A percentile compares a stretch with the other conserved stretches of the same genome.
Evolutionary conservation across 2,797 vertebrate species (phyloP).

Genomic region (Mormyrops attenuatus): DNA sequence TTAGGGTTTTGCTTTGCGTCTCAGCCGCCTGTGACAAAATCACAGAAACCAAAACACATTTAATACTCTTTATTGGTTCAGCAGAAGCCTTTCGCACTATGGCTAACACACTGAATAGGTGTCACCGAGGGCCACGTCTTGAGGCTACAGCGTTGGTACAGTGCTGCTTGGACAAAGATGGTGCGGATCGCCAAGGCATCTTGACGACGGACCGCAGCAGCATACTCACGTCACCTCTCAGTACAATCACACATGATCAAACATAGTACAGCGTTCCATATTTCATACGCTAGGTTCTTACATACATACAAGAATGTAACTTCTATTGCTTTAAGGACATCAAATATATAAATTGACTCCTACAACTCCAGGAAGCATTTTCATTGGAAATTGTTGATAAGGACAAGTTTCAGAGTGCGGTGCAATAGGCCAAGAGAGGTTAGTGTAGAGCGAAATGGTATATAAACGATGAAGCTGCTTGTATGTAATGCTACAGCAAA

Average conservation of each 20-base stretch:
- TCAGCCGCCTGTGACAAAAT: constrained; percentile 23
- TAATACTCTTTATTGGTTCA: constrained; percentile 54
- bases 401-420: neutral
- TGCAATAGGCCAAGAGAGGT: neutral
- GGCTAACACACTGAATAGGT: constrained; percentile 22
- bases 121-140: constrained; percentile 34
- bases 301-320: neutral
- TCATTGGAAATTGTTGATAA: neutral
- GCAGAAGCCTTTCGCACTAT: constrained; percentile 33
- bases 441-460: neutral
- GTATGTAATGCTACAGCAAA: neutral
- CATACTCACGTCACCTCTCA: neutral
- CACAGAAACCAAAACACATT: constrained; percentile 28
- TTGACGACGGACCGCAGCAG: neutral
- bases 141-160: constrained; percentile 31
- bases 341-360: neutral
- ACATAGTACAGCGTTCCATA: neutral
- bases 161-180: constrained; percentile 28
- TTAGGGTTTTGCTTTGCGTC: constrained; percentile 8
- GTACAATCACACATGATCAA: neutral
- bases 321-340: neutral
- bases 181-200: neutral
- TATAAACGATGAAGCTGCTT: neutral
- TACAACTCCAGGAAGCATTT: neutral
- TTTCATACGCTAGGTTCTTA: neutral